These are phyloP conservation scores for Eurytoma adleriae DNA, from an alignment of 2,888 invertebrate species.

Conservation along the genomic window DNA sequence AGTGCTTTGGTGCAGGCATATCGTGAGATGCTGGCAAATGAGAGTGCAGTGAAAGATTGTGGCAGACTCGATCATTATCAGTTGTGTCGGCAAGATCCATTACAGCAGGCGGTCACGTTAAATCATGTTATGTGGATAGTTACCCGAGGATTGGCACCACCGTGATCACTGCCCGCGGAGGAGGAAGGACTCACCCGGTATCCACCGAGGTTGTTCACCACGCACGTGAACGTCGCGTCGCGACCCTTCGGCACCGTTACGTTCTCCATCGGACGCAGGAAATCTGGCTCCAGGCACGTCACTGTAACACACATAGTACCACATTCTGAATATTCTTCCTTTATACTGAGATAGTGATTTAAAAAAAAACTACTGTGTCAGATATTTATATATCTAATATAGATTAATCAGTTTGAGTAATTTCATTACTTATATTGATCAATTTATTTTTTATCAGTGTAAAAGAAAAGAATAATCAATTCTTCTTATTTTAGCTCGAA, in stretches of 20 bases:
- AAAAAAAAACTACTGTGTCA: too few relatives aligned
- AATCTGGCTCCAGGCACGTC: conserved; percentile 88
- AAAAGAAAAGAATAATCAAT: too few relatives aligned
- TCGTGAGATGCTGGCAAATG: conserved; percentile 47
- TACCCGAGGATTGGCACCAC: conserved; percentile 74
- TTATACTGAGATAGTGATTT: too few relatives aligned
- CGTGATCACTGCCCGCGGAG: conserved; percentile 74
- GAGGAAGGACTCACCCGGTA: conserved; percentile 87
- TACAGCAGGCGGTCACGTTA: conserved; percentile 71
- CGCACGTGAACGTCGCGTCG: conserved; percentile 90
- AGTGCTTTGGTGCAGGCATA: conserved; percentile 49
- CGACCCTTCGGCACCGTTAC: conserved; percentile 89
- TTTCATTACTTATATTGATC: too few relatives aligned
- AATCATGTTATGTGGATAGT: conserved; percentile 70
- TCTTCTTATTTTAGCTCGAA: too few relatives aligned
- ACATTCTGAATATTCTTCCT: not conserved
- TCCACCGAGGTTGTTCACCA: conserved; percentile 90
- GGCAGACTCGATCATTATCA: conserved; percentile 61
- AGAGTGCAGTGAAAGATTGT: conserved; percentile 62
- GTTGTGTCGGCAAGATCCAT: conserved; percentile 66
- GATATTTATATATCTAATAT: too few relatives aligned
- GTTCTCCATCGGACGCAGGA: conserved; percentile 88
- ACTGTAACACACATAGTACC: conserved; percentile 70
- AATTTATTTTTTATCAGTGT: too few relatives aligned
- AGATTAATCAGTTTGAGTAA: too few relatives aligned